These are phyloP conservation scores for Drosophila birchii DNA, from an alignment of 2,888 invertebrate species.

Conservation along the genomic window DNA sequence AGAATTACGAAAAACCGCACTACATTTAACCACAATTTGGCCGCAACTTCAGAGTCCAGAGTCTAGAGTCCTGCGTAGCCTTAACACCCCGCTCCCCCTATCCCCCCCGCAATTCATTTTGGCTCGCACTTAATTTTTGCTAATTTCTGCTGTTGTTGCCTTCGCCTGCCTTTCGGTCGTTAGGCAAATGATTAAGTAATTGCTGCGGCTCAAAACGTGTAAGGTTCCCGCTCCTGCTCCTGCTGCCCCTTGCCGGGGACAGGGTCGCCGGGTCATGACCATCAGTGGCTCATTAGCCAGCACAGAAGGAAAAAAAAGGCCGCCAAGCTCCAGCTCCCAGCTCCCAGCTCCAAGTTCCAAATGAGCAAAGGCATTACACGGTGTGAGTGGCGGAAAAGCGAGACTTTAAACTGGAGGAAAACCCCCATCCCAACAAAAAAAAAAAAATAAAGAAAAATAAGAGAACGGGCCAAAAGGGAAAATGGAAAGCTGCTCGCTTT, in stretches of 20 bases:
- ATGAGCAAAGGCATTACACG: slow-evolving; percentile 45
- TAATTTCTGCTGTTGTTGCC: slow-evolving; percentile 43
- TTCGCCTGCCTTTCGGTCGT: slow-evolving; percentile 51
- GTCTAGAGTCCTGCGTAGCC: slow-evolving; percentile 1
- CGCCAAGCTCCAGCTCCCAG: not conserved
- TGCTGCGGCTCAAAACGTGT: slow-evolving; percentile 42
- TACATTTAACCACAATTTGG: slow-evolving; percentile 14
- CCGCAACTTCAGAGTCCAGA: slow-evolving; percentile 12
- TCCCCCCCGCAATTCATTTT: slow-evolving; percentile 18
- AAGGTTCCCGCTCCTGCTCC: not conserved
- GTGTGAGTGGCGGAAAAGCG: slow-evolving; percentile 20
- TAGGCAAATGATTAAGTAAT: slow-evolving; percentile 65
- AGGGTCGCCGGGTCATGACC: slow-evolving; percentile 45
- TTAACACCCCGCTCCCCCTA: not conserved
- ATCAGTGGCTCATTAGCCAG: slow-evolving; percentile 62
- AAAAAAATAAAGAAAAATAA: slow-evolving; percentile 12
- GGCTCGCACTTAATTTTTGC: slow-evolving; percentile 40
- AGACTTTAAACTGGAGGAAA: slow-evolving; percentile 24
- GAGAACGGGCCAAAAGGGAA: not conserved
- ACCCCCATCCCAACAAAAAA: not conserved
- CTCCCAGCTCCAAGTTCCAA: slow-evolving; percentile 18
- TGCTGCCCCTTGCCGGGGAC: slow-evolving; percentile 1
- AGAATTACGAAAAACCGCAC: slow-evolving; percentile 17
- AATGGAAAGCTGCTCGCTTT: slow-evolving; percentile 52
- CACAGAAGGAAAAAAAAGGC: slow-evolving; percentile 17